These are phyloP conservation scores for Emys orbicularis DNA, from an alignment of 2,797 vertebrate species.

Conservation along the genomic window DNA sequence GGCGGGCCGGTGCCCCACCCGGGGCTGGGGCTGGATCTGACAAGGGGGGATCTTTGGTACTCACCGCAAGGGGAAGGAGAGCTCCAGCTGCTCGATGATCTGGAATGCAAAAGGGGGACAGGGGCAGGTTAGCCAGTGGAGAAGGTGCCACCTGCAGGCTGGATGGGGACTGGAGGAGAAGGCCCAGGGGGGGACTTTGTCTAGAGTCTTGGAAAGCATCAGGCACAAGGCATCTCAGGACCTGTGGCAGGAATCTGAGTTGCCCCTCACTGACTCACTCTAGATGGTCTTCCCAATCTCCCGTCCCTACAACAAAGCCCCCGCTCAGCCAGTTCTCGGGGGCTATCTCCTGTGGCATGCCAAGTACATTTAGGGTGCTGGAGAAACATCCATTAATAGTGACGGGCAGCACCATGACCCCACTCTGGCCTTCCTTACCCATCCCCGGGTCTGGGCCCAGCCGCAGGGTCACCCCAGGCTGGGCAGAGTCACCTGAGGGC, in stretches of 20 bases:
- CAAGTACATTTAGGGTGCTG: neutral
- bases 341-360: neutral
- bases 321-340: neutral
- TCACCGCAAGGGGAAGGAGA: constrained; percentile 90
- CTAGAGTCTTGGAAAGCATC: neutral
- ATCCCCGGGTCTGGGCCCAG: neutral
- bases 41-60: neutral
- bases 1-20: neutral
- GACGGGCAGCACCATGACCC: neutral
- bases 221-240: neutral
- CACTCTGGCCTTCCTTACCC: neutral
- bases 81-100: constrained; percentile 91
- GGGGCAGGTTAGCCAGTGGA: neutral
- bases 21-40: neutral
- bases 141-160: accelerated
- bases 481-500: accelerated
- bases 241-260: neutral
- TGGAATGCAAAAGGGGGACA: constrained; percentile 61
- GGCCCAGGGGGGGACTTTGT: neutral
- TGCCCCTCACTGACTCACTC: neutral
- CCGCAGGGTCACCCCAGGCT: neutral
- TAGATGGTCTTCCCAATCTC: neutral
- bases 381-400: neutral
- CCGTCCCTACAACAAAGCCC: neutral
- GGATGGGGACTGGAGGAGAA: accelerated